These are phyloP conservation scores for Heliothis subflexa DNA, from an alignment of 1,140 invertebrate genomes.

Conservation along the genomic window DNA sequence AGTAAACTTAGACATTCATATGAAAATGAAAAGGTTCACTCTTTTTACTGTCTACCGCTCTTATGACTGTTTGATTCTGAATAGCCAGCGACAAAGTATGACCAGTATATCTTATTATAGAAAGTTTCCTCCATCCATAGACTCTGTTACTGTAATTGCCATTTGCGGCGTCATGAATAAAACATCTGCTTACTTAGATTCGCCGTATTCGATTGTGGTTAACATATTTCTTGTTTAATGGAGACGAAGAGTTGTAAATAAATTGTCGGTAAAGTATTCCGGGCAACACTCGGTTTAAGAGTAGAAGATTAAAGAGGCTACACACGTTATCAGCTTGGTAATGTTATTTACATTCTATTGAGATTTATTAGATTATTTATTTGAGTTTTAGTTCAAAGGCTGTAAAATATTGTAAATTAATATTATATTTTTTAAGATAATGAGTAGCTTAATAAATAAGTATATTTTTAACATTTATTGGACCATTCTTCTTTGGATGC, in stretches of 20 bases:
- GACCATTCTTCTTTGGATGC: too few relatives aligned
- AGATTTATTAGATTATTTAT: constrained; percentile 40
- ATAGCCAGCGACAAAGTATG: constrained; percentile 3
- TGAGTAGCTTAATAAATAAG: too few relatives aligned
- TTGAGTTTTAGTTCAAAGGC: background rate
- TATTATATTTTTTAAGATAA: too few relatives aligned
- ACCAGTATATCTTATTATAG: constrained; percentile 17
- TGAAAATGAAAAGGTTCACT: background rate
- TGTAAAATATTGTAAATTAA: too few relatives aligned
- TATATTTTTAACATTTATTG: too few relatives aligned
- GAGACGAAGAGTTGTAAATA: constrained; percentile 52
- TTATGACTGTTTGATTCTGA: background rate
- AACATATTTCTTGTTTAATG: constrained; percentile 56
- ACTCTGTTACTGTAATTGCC: constrained; percentile 67
- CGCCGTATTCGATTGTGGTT: constrained; percentile 60
- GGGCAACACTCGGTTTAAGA: constrained; percentile 32
- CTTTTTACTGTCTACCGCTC: background rate
- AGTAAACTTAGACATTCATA: too few relatives aligned
- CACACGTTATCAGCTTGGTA: constrained; percentile 28
- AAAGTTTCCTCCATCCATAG: constrained; percentile 56
- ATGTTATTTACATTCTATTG: constrained; percentile 39
- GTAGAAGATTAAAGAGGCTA: constrained; percentile 42
- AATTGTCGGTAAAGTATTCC: constrained; percentile 46
- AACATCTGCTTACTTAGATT: constrained; percentile 66
- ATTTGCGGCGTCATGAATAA: constrained; percentile 68